Percentiles rank a stretch among this genome's conserved stretches.
phyloP scores from a whole-genome alignment of 2,888 invertebrate genomes.

The Amblyjoppa fuscipennis region DNA sequence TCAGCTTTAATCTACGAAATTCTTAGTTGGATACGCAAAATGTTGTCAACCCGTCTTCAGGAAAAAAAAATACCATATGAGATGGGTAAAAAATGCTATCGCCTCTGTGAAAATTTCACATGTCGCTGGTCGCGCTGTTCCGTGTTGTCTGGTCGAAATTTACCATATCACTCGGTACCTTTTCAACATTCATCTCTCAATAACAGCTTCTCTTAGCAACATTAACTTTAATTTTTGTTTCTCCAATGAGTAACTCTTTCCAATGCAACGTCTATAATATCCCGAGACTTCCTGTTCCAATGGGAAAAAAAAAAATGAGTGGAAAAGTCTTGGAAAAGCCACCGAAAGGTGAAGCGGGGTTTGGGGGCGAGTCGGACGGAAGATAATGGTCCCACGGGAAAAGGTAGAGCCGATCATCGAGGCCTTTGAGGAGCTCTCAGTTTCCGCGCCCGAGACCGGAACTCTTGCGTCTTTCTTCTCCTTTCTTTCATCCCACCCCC shows the following conservation, averaged over 20 bases:
- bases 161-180: too few species aligned
- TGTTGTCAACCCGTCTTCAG: too few species aligned
- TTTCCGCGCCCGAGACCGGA: conserved; percentile 39
- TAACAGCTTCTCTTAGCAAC: not conserved
- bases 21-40: too few species aligned
- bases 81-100: not conserved
- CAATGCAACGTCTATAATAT: conserved; percentile 20
- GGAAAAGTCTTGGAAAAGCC: conserved; percentile 9
- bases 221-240: not conserved
- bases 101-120: not conserved
- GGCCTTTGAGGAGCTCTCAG: conserved; percentile 52
- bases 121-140: too few species aligned
- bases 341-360: conserved; percentile 23
- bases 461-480: conserved; percentile 27
- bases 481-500: not conserved
- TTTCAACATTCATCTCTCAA: too few species aligned
- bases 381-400: conserved; percentile 62
- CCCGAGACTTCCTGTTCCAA: conserved; percentile 20
- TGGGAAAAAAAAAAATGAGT: conserved; percentile 14
- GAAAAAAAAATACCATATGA: not conserved
- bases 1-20: too few species aligned
- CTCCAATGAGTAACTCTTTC: not conserved
- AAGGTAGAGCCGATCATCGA: conserved; percentile 54
- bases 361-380: conserved; percentile 47
- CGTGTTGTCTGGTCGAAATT: too few species aligned